These are phyloP conservation scores for Crypturellus tataupa DNA, from an alignment of 2,797 vertebrate species.

Conservation along the genomic window DNA sequence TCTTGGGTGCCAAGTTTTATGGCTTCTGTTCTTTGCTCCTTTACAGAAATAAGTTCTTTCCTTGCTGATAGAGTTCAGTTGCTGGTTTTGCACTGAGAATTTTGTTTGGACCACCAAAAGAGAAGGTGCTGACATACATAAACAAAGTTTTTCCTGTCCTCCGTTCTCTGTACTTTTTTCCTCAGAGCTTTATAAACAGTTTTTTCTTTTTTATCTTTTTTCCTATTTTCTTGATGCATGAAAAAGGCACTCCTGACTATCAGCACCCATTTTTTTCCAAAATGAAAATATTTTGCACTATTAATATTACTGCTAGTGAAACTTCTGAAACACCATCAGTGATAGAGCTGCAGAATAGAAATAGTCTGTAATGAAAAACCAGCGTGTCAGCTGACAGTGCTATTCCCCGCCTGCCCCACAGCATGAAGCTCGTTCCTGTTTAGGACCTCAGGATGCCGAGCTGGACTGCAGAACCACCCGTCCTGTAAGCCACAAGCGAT, in stretches of 20 bases:
- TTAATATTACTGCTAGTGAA: neutral
- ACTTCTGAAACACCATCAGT: neutral
- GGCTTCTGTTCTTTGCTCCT: neutral
- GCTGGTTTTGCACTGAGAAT: neutral
- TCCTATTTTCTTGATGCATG: neutral
- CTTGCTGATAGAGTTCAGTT: neutral
- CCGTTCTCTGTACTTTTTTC: neutral
- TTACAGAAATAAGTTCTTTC: neutral
- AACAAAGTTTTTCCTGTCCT: neutral
- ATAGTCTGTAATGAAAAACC: neutral
- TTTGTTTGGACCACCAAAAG: neutral
- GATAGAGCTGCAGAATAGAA: neutral
- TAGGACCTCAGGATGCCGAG: neutral
- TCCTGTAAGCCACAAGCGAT: neutral
- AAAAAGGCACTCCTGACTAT: neutral
- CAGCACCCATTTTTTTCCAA: neutral
- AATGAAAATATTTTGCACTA: neutral
- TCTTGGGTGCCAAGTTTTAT: neutral
- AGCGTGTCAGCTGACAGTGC: neutral
- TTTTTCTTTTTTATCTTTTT: neutral
- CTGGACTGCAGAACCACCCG: neutral
- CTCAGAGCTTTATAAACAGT: neutral
- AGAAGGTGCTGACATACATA: neutral
- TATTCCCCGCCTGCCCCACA: neutral
- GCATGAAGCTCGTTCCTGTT: neutral